Evolutionary conservation across 2,113 vertebrate species (phyloP).

Genomic region (Pheucticus melanocephalus): DNA sequence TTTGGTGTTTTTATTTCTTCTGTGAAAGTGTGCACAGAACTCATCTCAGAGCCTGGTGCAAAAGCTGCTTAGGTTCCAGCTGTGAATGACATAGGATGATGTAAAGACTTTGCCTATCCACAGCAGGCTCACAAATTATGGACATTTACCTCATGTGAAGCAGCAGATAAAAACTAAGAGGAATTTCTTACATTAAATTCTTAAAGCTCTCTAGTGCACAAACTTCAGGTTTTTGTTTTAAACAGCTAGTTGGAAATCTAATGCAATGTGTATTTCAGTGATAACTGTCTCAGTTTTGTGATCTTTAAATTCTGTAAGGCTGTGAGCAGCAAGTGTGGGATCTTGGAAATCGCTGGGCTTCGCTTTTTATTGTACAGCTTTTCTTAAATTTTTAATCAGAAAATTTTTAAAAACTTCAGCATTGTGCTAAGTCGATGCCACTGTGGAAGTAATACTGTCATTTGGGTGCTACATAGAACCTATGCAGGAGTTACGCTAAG

Average conservation of each 20-base stretch:
- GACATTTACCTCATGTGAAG: not conserved
- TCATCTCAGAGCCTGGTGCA: not conserved
- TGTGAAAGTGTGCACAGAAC: not conserved
- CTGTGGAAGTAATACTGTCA: not conserved
- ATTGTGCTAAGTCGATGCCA: not conserved
- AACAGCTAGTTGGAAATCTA: not conserved
- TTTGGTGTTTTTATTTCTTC: not conserved
- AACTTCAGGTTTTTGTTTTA: not conserved
- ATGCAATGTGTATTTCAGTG: not conserved
- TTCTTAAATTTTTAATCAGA: not conserved
- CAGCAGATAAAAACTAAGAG: not conserved
- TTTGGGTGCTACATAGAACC: not conserved
- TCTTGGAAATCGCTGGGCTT: not conserved
- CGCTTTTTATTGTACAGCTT: not conserved
- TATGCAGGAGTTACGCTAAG: not conserved
- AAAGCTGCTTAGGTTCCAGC: not conserved
- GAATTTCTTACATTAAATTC: not conserved
- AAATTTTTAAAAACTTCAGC: not conserved
- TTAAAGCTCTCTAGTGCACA: not conserved
- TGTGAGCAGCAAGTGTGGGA: not conserved
- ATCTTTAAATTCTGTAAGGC: not conserved
- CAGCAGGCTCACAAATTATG: not conserved
- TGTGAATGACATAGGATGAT: not conserved
- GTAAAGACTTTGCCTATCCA: not conserved
- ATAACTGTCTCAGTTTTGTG: not conserved